Evolutionary conservation across 2,113 vertebrate species (phyloP).

Genomic region (Callocephalon fimbriatum): DNA sequence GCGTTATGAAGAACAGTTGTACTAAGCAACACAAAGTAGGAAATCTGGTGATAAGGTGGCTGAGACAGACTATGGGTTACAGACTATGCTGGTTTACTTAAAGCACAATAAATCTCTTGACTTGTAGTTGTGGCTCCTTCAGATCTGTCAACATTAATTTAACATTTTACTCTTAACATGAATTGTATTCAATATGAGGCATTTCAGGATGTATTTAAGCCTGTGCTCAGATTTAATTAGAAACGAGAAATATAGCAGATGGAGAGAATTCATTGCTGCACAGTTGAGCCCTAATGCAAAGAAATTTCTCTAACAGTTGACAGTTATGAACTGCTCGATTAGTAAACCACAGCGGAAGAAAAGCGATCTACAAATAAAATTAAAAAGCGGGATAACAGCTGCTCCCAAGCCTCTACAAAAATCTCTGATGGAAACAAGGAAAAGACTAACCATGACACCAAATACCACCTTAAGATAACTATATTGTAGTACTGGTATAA

Average conservation of each 20-base stretch:
- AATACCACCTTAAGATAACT: background rate
- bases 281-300: conserved; percentile 33
- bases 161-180: conserved; percentile 27
- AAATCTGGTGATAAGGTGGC: background rate
- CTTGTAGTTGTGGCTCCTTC: conserved; percentile 3
- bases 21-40: background rate
- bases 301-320: conserved; percentile 42
- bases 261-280: conserved; percentile 19
- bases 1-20: background rate
- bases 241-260: conserved; percentile 37
- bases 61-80: background rate
- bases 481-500: background rate
- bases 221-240: conserved; percentile 45
- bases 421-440: background rate
- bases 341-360: conserved; percentile 28
- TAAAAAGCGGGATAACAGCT: conserved; percentile 11
- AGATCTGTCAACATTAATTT: conserved; percentile 35
- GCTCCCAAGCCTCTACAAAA: background rate
- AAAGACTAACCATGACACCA: background rate
- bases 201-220: conserved; percentile 52
- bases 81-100: background rate
- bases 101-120: background rate
- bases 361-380: background rate
- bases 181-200: conserved; percentile 16
- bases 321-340: conserved; percentile 24